Evolutionary conservation across 2,113 vertebrate species (phyloP), one percentile per base, ranked within the genome.

Genomic region (Protomyctophum bolini): DNA sequence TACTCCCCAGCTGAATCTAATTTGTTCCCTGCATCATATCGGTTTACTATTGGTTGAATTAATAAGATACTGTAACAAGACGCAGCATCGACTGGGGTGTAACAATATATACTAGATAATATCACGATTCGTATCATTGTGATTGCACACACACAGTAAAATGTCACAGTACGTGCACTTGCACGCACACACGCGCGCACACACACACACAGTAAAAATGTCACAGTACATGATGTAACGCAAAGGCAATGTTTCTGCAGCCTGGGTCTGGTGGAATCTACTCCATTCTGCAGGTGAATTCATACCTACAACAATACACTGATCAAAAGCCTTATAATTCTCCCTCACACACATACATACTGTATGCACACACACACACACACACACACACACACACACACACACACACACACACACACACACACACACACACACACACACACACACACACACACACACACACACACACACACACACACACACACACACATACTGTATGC

Each of bases 311-410:
- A 9, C 5, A 21, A 21, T 21, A 21, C 63, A 41, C 56, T 58
- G 63, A 81, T 66, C 60, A 54, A 29, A 69, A 72, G 14, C 69
- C 10, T 79, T 68, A 66, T 79, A 77, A 81, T 82, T 75, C 81
- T 72, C 66, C 83, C 69, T 59, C 67, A 49, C 68, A 52, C 60
- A 60, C 21, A 50, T 45, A 28, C 41, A 50, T 56, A 47, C 41
- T 29, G 46, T 41, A 65, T 51, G 41, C 21, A 66, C 10, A 46
- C 12, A 54, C 10, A 58, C 50, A 55, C 67, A 49, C 68, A 52
- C 60, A 60, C 21, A 50, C 15, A 28, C 41, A 50, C 46, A 47
- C 67, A 49, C 68, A 52, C 60, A 60, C 21, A 50, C 15, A 28
- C 41, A 50, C 46, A 47, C 67, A 49, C 68, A 52, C 60, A 60